phyloP scores from a whole-genome alignment of 2,797 vertebrate genomes.

The Pteropus rufus region DNA sequence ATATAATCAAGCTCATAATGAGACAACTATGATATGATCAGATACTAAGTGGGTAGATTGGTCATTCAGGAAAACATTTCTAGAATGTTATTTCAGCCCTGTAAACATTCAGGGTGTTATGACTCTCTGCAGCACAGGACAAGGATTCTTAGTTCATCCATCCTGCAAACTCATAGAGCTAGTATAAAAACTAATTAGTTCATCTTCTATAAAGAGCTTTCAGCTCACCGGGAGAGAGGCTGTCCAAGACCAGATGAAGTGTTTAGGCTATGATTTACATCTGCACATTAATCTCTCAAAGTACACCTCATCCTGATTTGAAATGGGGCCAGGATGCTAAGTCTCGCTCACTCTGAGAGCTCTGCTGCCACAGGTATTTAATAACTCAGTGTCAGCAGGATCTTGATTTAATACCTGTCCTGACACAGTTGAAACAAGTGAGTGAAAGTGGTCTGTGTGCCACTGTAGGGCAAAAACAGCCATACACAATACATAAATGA shows the following conservation, averaged over 20 bases:
- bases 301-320: constrained; percentile 45
- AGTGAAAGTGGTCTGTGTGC: not conserved
- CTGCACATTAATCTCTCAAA: constrained; percentile 42
- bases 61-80: not conserved
- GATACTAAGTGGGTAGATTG: not conserved
- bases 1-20: not conserved
- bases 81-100: not conserved
- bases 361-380: not conserved
- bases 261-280: constrained; percentile 61
- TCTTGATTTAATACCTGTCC: constrained; percentile 51
- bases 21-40: not conserved
- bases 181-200: not conserved
- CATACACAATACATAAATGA: no score
- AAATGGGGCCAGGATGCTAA: not conserved
- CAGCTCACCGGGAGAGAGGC: not conserved
- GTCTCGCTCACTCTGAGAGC: not conserved
- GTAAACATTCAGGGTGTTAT: not conserved
- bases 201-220: constrained; percentile 48
- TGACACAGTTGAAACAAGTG: not conserved
- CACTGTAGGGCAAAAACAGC: no score
- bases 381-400: constrained; percentile 63
- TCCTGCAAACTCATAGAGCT: not conserved
- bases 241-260: not conserved
- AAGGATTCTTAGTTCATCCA: not conserved
- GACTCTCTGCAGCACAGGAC: not conserved